Conservation (phyloP, 2,888 invertebrate species). For the Eupithecia abbreviata region DNA sequence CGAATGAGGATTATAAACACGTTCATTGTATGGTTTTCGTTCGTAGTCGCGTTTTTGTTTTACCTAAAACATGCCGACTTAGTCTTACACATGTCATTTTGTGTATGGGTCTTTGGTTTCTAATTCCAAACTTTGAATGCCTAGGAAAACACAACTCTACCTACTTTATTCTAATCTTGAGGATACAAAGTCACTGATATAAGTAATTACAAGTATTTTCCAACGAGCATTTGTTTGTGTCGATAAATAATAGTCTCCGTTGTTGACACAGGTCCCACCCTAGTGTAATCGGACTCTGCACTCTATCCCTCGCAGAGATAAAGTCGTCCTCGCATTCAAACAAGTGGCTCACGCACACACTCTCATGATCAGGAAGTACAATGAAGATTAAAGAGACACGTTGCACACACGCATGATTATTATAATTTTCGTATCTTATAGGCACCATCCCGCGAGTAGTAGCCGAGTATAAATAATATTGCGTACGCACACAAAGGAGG, state of each 20-base stretch:
- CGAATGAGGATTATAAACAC: slow-evolving; percentile 78
- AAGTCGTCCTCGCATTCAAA: slow-evolving; percentile 83
- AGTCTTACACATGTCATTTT: slow-evolving; percentile 8
- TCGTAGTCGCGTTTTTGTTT: slow-evolving; percentile 47
- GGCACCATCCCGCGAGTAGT: slow-evolving; percentile 64
- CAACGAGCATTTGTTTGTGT: not conserved
- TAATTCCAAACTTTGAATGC: not conserved
- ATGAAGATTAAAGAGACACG: slow-evolving; percentile 81
- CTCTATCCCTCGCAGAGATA: slow-evolving; percentile 82
- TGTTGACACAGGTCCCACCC: slow-evolving; percentile 53
- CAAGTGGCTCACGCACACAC: slow-evolving; percentile 82
- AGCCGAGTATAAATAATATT: slow-evolving; percentile 79
- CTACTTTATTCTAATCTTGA: not conserved
- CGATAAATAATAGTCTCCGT: slow-evolving; percentile 2
- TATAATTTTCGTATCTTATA: slow-evolving; percentile 71
- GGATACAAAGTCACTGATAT: not conserved
- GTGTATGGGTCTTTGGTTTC: not conserved
- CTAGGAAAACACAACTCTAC: not conserved
- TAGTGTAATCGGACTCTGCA: slow-evolving; percentile 82
- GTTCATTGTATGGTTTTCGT: slow-evolving; percentile 63
- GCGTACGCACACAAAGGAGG: slow-evolving; percentile 77
- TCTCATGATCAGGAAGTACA: slow-evolving; percentile 80
- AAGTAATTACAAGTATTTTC: slow-evolving; percentile 1
- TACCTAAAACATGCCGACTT: slow-evolving; percentile 34
- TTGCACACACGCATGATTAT: slow-evolving; percentile 74